Evolutionary conservation across 2,888 invertebrate genomes (phyloP).

Genomic region (Sipha maydis): DNA sequence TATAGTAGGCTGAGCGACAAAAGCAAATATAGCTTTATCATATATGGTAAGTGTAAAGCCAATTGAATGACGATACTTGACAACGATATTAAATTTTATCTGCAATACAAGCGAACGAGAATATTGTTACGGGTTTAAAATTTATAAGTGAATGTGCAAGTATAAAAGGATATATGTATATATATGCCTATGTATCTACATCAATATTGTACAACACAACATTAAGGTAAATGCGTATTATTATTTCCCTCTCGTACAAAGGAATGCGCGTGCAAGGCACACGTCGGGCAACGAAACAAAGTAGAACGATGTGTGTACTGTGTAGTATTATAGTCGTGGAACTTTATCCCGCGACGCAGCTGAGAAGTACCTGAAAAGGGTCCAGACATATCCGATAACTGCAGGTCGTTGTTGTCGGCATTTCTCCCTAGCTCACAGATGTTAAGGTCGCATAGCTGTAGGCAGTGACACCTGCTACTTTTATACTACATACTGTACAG

Average conservation of each 20-base stretch:
- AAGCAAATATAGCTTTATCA: conserved; percentile 29
- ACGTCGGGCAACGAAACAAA: not conserved
- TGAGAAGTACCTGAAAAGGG: conserved; percentile 39
- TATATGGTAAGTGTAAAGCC: not conserved
- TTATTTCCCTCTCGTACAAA: conserved; percentile 1
- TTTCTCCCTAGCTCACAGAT: conserved; percentile 33
- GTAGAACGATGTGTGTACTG: not conserved
- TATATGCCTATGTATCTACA: too few relatives aligned
- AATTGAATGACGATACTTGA: conserved; percentile 30
- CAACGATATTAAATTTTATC: not conserved
- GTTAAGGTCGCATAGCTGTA: conserved; percentile 53
- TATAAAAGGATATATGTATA: not conserved
- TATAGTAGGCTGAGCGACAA: not conserved
- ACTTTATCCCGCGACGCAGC: conserved; percentile 47
- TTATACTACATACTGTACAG: not conserved
- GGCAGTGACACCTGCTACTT: conserved; percentile 55
- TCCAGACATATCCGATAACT: conserved; percentile 50
- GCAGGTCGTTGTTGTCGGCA: conserved; percentile 1
- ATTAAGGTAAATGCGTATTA: not conserved
- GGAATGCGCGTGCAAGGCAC: not conserved
- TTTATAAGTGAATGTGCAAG: not conserved
- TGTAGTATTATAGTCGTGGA: not conserved
- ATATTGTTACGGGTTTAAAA: not conserved
- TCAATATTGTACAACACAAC: not conserved
- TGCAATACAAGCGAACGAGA: not conserved